Base-by-base conservation (phyloP, 1,140 invertebrate species). In the Druon quercuslanigerum region DNA sequence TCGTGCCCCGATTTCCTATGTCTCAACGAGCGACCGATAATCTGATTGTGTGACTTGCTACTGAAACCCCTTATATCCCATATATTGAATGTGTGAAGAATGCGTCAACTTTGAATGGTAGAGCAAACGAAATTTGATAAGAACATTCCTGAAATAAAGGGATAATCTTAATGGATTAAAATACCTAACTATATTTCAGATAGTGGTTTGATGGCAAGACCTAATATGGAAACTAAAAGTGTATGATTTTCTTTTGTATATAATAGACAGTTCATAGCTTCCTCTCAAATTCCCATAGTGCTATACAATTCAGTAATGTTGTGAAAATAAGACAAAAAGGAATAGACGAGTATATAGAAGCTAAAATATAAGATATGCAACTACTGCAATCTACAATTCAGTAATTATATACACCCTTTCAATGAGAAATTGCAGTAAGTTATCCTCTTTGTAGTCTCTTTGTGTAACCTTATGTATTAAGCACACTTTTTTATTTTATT, bases 341-440 rank as follows among this genome's bases (percentile, higher is more conserved):
- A 40, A 66, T 33, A 66, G n/a, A 40, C 60, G 16, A n/a, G 60
- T 40, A 66, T 40, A 66, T 33, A 66, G 60, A 33, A 66, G 46
- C 17, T 25, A 33, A 66, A 66, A 40, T 33, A 33, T 66, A 66
- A 40, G 60, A 66, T 40, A 66, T 66, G 25, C 60, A 66, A 66
- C 60, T 46, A 40, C 60, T 66, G 60, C 60, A 66, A 46, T 66
- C 16, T 66, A 40, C 60, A 66, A 40, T 40, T 66, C 25, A n/a
- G 14, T 66, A 66, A 66, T 66, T 66, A 66, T 66, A 66, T 66
- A 66, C 33, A 66, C 33, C 60, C 60, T 66, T 66, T 46, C 25
- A n/a, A 40, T 14, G n/a, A 66, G 25, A 66, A 66, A 66, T 66
- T 66, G 60, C 25, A 66, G 25, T 66, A 66, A 20, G 56, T 19